Percentiles rank a stretch among this genome's conserved stretches.
Conservation (phyloP, 2,797 vertebrate genomes). For the Helicolenus hilgendorfi region DNA sequence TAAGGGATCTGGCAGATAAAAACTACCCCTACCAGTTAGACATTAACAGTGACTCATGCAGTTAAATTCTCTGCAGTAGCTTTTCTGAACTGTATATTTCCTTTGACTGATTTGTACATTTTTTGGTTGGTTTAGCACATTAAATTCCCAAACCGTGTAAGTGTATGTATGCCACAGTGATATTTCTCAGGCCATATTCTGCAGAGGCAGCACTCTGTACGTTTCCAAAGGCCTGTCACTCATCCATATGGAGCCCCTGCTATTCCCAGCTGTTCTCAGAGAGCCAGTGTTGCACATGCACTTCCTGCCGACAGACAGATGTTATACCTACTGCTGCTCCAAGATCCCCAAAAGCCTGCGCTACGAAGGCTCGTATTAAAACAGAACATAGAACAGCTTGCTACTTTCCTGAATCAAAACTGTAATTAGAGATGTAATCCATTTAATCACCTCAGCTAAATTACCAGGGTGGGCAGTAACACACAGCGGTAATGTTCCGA, state of each 20-base stretch:
- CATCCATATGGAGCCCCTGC: conserved; percentile 67
- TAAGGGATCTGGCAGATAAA: conserved; percentile 1
- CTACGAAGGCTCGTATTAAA: conserved; percentile 32
- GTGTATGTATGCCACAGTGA: conserved; percentile 8
- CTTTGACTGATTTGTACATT: background rate
- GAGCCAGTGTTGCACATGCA: conserved; percentile 55
- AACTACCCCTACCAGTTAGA: background rate
- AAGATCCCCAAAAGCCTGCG: conserved; percentile 44
- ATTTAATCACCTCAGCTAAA: conserved; percentile 69
- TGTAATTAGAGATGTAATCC: conserved; percentile 69
- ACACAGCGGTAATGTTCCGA: conserved; percentile 46
- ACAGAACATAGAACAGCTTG: conserved; percentile 64
- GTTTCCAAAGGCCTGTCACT: conserved; percentile 73
- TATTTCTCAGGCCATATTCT: conserved; percentile 48
- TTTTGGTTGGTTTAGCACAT: conserved; percentile 36
- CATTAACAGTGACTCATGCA: conserved; percentile 4
- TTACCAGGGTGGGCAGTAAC: conserved; percentile 55
- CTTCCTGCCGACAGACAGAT: conserved; percentile 75
- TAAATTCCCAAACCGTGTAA: conserved; percentile 33
- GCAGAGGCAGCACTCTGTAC: conserved; percentile 64
- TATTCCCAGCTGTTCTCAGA: conserved; percentile 77
- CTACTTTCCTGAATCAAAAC: conserved; percentile 52
- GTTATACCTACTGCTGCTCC: conserved; percentile 65
- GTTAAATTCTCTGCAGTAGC: background rate
- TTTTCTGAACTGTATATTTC: background rate